A percentile compares a stretch with the other conserved stretches of the same genome.
Conservation (phyloP, 2,888 invertebrate genomes). For the Drosophila hawaiiensis region DNA sequence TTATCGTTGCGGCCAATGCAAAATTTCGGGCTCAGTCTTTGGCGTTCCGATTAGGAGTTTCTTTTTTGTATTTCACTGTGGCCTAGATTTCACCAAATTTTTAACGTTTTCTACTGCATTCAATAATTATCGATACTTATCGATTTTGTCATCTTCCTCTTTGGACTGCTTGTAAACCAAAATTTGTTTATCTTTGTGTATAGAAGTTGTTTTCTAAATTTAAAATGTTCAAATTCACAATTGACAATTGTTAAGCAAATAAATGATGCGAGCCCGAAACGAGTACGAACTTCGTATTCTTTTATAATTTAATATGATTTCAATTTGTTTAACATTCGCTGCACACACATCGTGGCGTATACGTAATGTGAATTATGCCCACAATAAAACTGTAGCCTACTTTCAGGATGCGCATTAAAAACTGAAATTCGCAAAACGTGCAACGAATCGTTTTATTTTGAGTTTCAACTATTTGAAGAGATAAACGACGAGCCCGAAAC, state of each 20-base stretch:
- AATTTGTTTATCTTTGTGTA: slow-evolving; percentile 52
- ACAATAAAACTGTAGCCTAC: slow-evolving; percentile 60
- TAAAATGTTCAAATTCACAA: slow-evolving; percentile 36
- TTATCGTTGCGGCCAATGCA: slow-evolving; percentile 10
- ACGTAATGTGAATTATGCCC: slow-evolving; percentile 27
- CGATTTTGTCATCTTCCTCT: slow-evolving; percentile 2
- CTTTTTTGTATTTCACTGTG: slow-evolving; percentile 28
- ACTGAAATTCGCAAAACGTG: slow-evolving; percentile 40
- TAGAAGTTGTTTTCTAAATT: slow-evolving; percentile 55
- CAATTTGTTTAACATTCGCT: slow-evolving; percentile 1
- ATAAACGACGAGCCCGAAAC: slow-evolving; percentile 64
- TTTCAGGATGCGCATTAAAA: slow-evolving; percentile 51
- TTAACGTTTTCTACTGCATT: slow-evolving; percentile 37
- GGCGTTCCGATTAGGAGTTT: slow-evolving; percentile 55
- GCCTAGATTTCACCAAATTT: slow-evolving; percentile 52
- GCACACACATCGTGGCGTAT: slow-evolving; percentile 39
- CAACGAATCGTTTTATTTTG: slow-evolving; percentile 56
- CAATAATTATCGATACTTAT: slow-evolving; percentile 20
- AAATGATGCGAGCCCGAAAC: slow-evolving; percentile 68
- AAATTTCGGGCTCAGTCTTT: slow-evolving; percentile 57
- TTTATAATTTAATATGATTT: slow-evolving; percentile 6
- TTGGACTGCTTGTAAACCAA: slow-evolving; percentile 26
- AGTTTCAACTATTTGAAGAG: slow-evolving; percentile 4
- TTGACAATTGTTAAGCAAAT: slow-evolving; percentile 45
- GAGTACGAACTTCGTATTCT: slow-evolving; percentile 12